Evolutionary conservation across 1,140 invertebrate genomes (phyloP), one percentile per base, ranked within the genome.

Genomic region (Drosophila mayri): DNA sequence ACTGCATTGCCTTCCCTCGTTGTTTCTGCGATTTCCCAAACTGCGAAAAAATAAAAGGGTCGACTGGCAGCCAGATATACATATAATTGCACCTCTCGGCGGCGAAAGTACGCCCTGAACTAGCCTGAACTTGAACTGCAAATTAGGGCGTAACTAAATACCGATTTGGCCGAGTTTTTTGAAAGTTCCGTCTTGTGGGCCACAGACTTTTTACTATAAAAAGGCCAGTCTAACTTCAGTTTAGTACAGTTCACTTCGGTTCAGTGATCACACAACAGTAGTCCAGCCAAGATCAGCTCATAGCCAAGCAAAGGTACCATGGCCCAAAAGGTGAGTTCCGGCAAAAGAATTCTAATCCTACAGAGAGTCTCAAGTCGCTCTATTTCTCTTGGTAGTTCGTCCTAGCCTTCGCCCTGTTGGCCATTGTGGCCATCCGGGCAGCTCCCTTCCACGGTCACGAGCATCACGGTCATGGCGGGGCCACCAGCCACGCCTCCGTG

Each of bases 401-500:
- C 71, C 35, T 77, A 38, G 75, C 55, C n/a, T 61, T 79, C 18
- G 82, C 71, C 44, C 47, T 91, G 40, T 20, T 91, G 59, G 74
- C 79, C 50, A 54, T 68, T 49, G 62, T 43, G 28, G 58, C 64
- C 22, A 76, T 79, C 2, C 64, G 37, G 44, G 85, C 90, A 46
- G 70, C 79, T 57, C 79, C 74, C n/a, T 82, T 76, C 38, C 85
- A 90, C 40, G 79, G 79, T 7, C 79, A 81, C 32, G 76, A 62
- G 1, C 76, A 60, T 7, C 47, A 80, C 18, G 68, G 73, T 4
- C 75, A 80, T 46, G 85, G 71, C 12, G 87, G 84, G 2, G 88
- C 90, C 40, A 83, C 81, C 57, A 91, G 88, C 71, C 88, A 91
- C 38, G 84, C 84, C 44, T 91, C 88, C 4, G 75, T 91, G 22